Percentiles rank a stretch among this genome's conserved stretches.
Evolutionary conservation across 2,113 vertebrate genomes (phyloP).

Genomic region (Cyanistes caeruleus): DNA sequence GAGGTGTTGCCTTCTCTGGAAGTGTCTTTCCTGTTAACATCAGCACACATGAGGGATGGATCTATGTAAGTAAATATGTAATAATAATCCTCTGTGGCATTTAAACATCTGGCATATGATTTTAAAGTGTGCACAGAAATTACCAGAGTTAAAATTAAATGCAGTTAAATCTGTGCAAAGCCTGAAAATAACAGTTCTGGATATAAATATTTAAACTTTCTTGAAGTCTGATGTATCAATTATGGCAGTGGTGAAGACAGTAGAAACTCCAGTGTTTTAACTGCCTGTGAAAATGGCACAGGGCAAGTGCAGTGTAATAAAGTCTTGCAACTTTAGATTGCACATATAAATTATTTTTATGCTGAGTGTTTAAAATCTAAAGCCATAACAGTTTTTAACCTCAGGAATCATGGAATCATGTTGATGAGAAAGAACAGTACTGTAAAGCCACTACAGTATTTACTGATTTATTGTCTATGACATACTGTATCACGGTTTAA

Average conservation of each 20-base stretch:
- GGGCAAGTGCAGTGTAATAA: background rate
- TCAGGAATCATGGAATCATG: background rate
- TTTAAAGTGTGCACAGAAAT: background rate
- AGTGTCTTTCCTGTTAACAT: background rate
- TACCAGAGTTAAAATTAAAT: background rate
- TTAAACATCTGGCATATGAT: background rate
- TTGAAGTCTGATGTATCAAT: constrained; percentile 1
- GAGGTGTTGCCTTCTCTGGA: background rate
- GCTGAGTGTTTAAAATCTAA: background rate
- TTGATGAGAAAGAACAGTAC: background rate
- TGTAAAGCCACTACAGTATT: background rate
- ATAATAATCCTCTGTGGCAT: background rate
- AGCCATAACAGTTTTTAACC: background rate
- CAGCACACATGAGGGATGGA: background rate
- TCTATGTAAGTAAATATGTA: background rate
- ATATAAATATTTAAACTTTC: constrained; percentile 32
- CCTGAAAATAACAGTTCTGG: background rate
- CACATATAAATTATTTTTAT: background rate
- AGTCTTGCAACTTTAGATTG: background rate
- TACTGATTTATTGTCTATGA: background rate
- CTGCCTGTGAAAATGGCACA: background rate
- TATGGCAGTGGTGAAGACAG: background rate
- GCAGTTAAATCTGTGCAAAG: constrained; percentile 14
- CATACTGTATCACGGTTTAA: background rate
- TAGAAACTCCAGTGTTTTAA: background rate